phyloP scores from a whole-genome alignment of 2,797 vertebrate genomes.

The Takifugu rubripes region DNA sequence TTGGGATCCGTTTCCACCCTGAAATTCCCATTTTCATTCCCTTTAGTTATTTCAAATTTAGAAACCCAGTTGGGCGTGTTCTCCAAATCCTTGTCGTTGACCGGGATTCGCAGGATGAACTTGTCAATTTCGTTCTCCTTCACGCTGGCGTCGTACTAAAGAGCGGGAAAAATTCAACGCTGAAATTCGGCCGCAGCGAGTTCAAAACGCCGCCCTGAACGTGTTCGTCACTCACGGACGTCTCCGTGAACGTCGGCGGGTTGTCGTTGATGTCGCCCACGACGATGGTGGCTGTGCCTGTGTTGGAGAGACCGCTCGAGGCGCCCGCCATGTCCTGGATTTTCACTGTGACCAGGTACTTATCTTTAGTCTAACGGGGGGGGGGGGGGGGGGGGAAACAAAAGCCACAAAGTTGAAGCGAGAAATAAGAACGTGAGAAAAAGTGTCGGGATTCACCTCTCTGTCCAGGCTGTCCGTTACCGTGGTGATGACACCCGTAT shows the following conservation, averaged over 20 bases:
- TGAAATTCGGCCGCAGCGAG: no score
- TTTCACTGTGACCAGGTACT: conserved; percentile 68
- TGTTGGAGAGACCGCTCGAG: conserved; percentile 66
- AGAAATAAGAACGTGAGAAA: neutral
- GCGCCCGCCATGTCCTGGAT: conserved; percentile 80
- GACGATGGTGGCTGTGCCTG: conserved; percentile 74
- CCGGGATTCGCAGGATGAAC: conserved; percentile 78
- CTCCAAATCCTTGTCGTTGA: conserved; percentile 80
- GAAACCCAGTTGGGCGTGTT: conserved; percentile 77
- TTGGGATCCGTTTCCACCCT: conserved; percentile 80
- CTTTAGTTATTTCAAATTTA: conserved; percentile 78
- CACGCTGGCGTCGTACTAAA: conserved; percentile 73
- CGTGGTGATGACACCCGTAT: conserved; percentile 76
- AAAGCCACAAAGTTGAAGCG: neutral
- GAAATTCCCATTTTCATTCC: conserved; percentile 84
- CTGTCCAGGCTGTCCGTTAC: conserved; percentile 74
- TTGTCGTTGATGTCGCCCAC: conserved; percentile 86
- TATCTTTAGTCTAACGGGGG: conserved; percentile 65
- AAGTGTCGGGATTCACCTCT: conserved; percentile 77
- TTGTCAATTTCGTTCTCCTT: conserved; percentile 78
- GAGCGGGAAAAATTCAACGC: neutral
- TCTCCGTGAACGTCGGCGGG: conserved; percentile 74
- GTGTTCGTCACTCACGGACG: conserved; percentile 73
- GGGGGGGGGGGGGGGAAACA: neutral
- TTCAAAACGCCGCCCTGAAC: no score